Conservation (phyloP, 2,113 vertebrate genomes). For the Toxostoma redivivum region DNA sequence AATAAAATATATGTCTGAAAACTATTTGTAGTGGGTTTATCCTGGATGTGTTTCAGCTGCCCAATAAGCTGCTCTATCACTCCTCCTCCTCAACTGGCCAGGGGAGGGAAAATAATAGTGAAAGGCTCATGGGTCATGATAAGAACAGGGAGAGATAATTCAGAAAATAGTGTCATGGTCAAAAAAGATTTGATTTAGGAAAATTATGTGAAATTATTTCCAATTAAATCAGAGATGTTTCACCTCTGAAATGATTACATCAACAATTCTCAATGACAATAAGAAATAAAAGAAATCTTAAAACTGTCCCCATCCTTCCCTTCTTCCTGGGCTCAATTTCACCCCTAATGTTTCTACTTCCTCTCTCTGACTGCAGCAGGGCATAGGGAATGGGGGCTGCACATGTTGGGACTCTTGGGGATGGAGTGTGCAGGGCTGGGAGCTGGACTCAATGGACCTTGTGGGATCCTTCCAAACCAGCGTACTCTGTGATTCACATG, state of each 20-base stretch:
- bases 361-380: fast-evolving
- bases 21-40: neutral
- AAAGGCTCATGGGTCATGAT: fast-evolving
- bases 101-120: neutral
- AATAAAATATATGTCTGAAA: neutral
- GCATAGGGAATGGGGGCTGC: fast-evolving
- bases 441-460: neutral
- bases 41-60: neutral
- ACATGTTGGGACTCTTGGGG: neutral
- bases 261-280: neutral
- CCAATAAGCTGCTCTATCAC: neutral
- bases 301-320: fast-evolving
- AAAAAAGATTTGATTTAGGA: neutral
- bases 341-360: fast-evolving
- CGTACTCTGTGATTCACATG: fast-evolving
- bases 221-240: neutral
- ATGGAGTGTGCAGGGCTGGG: neutral
- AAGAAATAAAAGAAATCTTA: neutral
- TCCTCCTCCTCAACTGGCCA: fast-evolving
- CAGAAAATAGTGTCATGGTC: neutral
- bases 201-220: neutral
- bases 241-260: too few relatives aligned
- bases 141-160: neutral
- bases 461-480: neutral
- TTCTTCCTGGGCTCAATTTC: neutral